A percentile compares a stretch with the other conserved stretches of the same genome.
Conservation (phyloP, 2,113 vertebrate genomes). For the Castor canadensis region DNA sequence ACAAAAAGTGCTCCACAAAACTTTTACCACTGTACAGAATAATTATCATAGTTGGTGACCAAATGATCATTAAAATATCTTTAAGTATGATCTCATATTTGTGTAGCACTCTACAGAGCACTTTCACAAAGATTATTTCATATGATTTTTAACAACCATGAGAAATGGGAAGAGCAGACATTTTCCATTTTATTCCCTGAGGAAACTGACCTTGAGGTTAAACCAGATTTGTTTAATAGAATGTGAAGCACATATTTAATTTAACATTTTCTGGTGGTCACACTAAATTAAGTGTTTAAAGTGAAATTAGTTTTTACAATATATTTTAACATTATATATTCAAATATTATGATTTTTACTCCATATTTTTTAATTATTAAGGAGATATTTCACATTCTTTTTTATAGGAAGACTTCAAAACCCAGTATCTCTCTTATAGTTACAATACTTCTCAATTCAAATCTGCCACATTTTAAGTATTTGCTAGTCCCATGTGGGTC, state of each 20-base stretch:
- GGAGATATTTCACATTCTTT: background rate
- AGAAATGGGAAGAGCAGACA: background rate
- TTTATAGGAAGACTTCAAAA: background rate
- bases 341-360: constrained; percentile 5
- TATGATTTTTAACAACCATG: background rate
- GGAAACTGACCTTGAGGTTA: background rate
- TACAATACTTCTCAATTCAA: background rate
- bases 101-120: background rate
- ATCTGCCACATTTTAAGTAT: background rate
- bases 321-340: background rate
- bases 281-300: background rate
- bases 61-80: background rate
- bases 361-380: background rate
- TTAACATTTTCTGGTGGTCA: background rate
- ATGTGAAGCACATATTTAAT: background rate
- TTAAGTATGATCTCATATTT: background rate
- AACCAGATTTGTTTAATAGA: background rate
- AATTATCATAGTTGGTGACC: background rate
- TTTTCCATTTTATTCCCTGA: background rate
- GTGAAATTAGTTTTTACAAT: background rate
- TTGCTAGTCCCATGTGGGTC: background rate
- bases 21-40: background rate
- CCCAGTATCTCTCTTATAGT: background rate
- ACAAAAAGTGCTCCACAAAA: constrained; percentile 6
- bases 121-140: background rate